Conservation (phyloP, 2,797 vertebrate species). For the Huso huso region DNA sequence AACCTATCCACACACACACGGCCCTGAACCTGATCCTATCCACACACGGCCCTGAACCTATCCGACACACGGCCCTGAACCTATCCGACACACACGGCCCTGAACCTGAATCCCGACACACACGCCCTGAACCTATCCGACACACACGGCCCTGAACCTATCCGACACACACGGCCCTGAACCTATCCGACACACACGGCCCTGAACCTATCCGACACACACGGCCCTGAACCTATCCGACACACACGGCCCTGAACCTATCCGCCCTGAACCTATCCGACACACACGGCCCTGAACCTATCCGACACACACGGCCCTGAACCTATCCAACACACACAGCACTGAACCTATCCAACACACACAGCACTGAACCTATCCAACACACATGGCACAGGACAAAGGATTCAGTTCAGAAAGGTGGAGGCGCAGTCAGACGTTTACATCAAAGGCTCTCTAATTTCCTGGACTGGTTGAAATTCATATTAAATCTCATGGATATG, state of each 20-base stretch:
- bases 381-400: too few species aligned
- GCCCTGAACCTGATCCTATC: too few species aligned
- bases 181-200: background rate
- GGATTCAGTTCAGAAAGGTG: too few species aligned
- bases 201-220: constrained; percentile 5
- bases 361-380: too few species aligned
- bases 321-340: background rate
- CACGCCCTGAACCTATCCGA: too few species aligned
- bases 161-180: background rate
- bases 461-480: constrained; percentile 3
- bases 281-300: constrained; percentile 5
- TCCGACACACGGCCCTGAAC: too few species aligned
- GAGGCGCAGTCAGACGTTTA: background rate
- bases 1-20: too few species aligned
- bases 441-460: constrained; percentile 9
- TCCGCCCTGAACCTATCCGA: constrained; percentile 1
- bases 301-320: background rate
- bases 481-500: constrained; percentile 4
- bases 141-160: too few species aligned
- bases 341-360: too few species aligned
- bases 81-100: too few species aligned
- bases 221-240: constrained; percentile 2
- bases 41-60: too few species aligned
- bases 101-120: too few species aligned
- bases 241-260: constrained; percentile 5